Evolutionary conservation across 2,797 vertebrate species (phyloP).

Genomic region (Dendrocincla fuliginosa): DNA sequence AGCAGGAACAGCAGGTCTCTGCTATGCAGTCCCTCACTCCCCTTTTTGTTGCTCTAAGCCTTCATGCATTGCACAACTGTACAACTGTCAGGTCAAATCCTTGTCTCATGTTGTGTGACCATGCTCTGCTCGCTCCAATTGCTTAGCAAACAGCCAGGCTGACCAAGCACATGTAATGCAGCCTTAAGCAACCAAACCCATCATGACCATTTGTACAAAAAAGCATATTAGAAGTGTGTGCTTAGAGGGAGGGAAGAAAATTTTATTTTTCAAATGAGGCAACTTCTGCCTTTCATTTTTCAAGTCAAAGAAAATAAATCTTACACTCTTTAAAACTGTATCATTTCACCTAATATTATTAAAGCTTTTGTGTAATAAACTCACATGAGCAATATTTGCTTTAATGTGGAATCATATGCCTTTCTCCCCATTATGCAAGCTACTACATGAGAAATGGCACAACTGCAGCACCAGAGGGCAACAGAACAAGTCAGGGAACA

Average conservation of each 20-base stretch:
- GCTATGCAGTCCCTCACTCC: not conserved
- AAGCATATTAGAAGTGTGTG: not conserved
- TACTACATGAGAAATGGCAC: not conserved
- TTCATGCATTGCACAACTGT: constrained; percentile 10
- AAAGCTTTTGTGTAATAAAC: not conserved
- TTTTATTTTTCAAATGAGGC: not conserved
- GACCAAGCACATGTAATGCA: constrained; percentile 32
- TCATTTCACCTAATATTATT: not conserved
- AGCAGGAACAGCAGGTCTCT: not conserved
- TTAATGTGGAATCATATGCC: not conserved
- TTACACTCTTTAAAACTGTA: not conserved
- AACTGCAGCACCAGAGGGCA: constrained; percentile 7
- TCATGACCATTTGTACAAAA: constrained; percentile 38
- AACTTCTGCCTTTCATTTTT: not conserved
- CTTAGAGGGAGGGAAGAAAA: not conserved
- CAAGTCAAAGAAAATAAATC: not conserved
- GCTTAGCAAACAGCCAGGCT: constrained; percentile 49
- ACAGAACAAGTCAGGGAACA: not conserved
- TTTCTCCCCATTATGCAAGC: not conserved
- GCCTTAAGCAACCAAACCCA: constrained; percentile 55
- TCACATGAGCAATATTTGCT: not conserved
- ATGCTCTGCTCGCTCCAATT: constrained; percentile 6
- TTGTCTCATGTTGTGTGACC: constrained; percentile 13
- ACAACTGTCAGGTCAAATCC: constrained; percentile 75
- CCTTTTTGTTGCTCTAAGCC: constrained; percentile 43